Percentiles rank a stretch among this genome's conserved stretches.
phyloP scores from a whole-genome alignment of 2,797 vertebrate species.

The Acanthopagrus latus region DNA sequence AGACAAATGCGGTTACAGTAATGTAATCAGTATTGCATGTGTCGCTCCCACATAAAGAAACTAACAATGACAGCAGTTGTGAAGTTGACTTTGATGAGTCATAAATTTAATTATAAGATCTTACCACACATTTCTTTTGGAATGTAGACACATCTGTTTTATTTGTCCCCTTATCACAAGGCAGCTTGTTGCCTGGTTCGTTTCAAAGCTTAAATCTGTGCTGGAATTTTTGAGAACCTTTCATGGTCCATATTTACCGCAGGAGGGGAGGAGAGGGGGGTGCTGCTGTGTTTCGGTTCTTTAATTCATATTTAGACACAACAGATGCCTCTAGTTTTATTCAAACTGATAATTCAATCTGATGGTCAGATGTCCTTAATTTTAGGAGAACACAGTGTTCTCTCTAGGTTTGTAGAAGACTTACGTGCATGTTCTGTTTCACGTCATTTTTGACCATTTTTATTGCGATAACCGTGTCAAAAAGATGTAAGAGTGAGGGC shows the following conservation, averaged over 20 bases:
- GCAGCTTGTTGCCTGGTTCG: conserved; percentile 6
- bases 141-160: background rate
- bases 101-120: background rate
- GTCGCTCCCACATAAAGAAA: background rate
- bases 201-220: background rate
- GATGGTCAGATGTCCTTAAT: too few relatives aligned
- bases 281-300: conserved; percentile 28
- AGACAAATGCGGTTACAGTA: background rate
- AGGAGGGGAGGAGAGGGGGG: background rate
- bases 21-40: background rate
- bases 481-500: too few relatives aligned
- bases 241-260: background rate
- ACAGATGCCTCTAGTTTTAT: background rate
- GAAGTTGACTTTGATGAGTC: background rate
- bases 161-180: background rate
- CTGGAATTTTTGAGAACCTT: background rate
- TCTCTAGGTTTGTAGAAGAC: too few relatives aligned
- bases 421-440: too few relatives aligned
- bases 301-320: background rate
- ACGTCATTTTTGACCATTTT: too few relatives aligned
- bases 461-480: too few relatives aligned
- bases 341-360: too few relatives aligned
- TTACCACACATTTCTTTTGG: background rate
- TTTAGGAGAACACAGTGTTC: too few relatives aligned
- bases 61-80: background rate